Evolutionary conservation across 2,888 invertebrate genomes (phyloP), one percentile per base, ranked within the genome.

Genomic region (Augochlorella aurata): DNA sequence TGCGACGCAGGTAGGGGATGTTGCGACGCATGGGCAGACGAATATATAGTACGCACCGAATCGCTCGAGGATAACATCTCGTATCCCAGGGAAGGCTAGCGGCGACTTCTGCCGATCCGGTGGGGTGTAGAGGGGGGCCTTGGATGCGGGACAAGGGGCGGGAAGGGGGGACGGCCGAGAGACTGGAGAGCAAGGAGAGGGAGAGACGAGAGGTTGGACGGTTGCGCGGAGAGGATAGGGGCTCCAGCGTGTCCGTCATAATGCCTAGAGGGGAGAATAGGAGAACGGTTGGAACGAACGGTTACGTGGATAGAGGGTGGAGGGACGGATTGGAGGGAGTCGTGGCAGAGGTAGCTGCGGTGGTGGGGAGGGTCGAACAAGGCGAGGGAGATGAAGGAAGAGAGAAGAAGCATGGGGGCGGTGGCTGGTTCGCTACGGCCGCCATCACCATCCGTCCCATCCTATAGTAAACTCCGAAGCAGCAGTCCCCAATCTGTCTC

Each of bases 341-440:
- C 61, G 50, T 70, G 69, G 70, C 54, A 68, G 80, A 54, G 81
- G n/a, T 8, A 58, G 73, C 49, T 63, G 49, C 38, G 68, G 63
- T 69, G 77, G 74, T 81, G 76, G 74, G 75, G 82, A 65, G 63
- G 80, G 77, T 76, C 77, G 83, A 84, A 80, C 63, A 75, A 77
- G 85, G 82, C 76, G 71, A 75, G 85, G 70, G 75, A 71, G 70
- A 82, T 52, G 79, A 81, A 77, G 84, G 81, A 85, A 87, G 82
- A 85, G 88, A 85, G 82, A 87, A 83, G 88, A 87, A 89, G 87
- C 88, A 92, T 91, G 93, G 92, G 91, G 95, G 93, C 95, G 95
- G 89, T 95, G 90, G 91, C 93, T 89, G 90, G 86, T 85, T 89
- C 95, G 95, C 87, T 95, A 95, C 88, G 95, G 95, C 83, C 96